Percentiles rank a stretch among this genome's conserved stretches.
These are phyloP conservation scores for Haemorhous mexicanus DNA, from an alignment of 2,113 vertebrate species.

Conservation along the genomic window DNA sequence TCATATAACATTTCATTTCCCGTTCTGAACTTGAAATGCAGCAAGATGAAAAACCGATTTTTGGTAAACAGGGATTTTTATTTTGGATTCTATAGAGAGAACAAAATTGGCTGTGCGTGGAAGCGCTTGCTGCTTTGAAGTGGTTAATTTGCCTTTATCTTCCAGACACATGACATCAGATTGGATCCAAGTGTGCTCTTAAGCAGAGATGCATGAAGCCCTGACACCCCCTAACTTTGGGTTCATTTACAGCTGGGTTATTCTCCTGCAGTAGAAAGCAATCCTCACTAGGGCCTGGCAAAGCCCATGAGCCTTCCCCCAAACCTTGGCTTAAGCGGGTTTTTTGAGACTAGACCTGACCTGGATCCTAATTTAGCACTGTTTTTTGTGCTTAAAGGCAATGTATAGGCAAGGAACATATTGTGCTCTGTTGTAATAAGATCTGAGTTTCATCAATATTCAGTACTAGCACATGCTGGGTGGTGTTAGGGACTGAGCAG, in stretches of 20 bases:
- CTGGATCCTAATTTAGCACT: background rate
- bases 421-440: background rate
- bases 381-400: background rate
- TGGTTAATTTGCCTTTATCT: background rate
- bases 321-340: background rate
- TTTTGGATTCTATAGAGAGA: background rate
- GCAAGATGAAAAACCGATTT: background rate
- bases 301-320: background rate
- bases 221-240: background rate
- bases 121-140: background rate
- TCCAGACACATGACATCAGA: background rate
- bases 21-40: background rate
- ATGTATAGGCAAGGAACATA: constrained; percentile 7
- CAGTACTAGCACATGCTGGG: constrained; percentile 36
- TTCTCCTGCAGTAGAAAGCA: background rate
- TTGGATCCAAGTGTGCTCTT: background rate
- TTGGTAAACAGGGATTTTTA: background rate
- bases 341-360: background rate
- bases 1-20: background rate
- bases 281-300: background rate
- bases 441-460: constrained; percentile 41
- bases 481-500: constrained; percentile 8
- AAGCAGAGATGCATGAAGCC: background rate
- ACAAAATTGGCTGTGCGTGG: background rate
- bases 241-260: background rate